Evolutionary conservation across 2,797 vertebrate genomes (phyloP).

Genomic region (Paramormyrops hopkinsi): DNA sequence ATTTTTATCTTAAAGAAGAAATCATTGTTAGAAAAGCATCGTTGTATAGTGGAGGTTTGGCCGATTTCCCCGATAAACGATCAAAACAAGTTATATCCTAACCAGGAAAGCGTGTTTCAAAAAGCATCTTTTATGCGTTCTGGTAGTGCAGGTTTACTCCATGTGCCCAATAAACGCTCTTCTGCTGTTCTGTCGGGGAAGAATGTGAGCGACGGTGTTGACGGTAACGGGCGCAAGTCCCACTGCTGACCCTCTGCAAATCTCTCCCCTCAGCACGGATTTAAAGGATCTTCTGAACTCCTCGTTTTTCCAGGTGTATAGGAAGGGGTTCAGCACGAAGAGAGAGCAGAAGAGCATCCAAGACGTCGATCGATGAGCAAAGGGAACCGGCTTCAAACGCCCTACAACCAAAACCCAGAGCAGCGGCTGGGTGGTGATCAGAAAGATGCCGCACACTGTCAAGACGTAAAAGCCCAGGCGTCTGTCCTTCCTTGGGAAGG

Average conservation of each 20-base stretch:
- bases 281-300: slow-evolving; percentile 73
- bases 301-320: slow-evolving; percentile 81
- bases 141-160: slow-evolving; percentile 20
- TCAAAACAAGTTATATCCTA: background rate
- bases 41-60: slow-evolving; percentile 3
- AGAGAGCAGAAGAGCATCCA: slow-evolving; percentile 74
- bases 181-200: slow-evolving; percentile 41
- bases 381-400: slow-evolving; percentile 63
- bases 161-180: slow-evolving; percentile 36
- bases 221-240: slow-evolving; percentile 39
- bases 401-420: slow-evolving; percentile 66
- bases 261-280: slow-evolving; percentile 56
- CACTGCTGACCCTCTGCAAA: slow-evolving; percentile 40
- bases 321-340: slow-evolving; percentile 71
- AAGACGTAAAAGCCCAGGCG: slow-evolving; percentile 71
- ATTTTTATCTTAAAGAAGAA: background rate
- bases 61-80: slow-evolving; percentile 33
- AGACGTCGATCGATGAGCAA: slow-evolving; percentile 59
- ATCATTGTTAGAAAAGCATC: background rate
- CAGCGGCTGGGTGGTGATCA: slow-evolving; percentile 71
- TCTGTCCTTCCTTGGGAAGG: slow-evolving; percentile 58
- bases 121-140: background rate
- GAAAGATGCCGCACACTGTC: slow-evolving; percentile 70
- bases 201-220: slow-evolving; percentile 37
- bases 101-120: background rate